Evolutionary conservation across 1,140 invertebrate genomes (phyloP).

Genomic region (Cepaea nemoralis): DNA sequence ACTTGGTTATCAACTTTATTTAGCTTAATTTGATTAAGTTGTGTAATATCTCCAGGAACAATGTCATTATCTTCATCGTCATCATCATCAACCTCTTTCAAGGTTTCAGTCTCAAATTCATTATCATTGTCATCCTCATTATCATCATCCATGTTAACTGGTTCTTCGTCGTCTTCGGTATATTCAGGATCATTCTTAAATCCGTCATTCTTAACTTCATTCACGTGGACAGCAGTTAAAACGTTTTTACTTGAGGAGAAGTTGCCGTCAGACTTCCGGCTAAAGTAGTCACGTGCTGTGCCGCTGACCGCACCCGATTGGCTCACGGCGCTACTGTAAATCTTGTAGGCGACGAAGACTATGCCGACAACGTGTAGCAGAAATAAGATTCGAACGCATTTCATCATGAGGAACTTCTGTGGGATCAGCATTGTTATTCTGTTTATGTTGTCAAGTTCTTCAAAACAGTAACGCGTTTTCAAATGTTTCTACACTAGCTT

Average conservation of each 20-base stretch:
- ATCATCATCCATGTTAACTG: too few species aligned
- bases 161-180: too few species aligned
- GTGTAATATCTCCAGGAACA: too few species aligned
- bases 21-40: too few species aligned
- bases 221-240: background rate
- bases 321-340: background rate
- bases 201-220: background rate
- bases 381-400: background rate
- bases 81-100: background rate
- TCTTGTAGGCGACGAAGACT: background rate
- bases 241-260: background rate
- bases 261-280: background rate
- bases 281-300: background rate
- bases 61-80: slow-evolving; percentile 24
- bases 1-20: too few species aligned
- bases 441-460: background rate
- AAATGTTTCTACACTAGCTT: too few species aligned
- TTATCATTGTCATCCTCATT: background rate
- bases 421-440: background rate
- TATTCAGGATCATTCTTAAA: background rate
- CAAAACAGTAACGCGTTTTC: too few species aligned
- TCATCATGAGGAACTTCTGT: background rate
- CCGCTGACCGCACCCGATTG: background rate
- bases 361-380: background rate
- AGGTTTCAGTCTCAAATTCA: background rate